These are phyloP conservation scores for Cloeon dipterum DNA, from an alignment of 2,888 invertebrate genomes.

Conservation along the genomic window DNA sequence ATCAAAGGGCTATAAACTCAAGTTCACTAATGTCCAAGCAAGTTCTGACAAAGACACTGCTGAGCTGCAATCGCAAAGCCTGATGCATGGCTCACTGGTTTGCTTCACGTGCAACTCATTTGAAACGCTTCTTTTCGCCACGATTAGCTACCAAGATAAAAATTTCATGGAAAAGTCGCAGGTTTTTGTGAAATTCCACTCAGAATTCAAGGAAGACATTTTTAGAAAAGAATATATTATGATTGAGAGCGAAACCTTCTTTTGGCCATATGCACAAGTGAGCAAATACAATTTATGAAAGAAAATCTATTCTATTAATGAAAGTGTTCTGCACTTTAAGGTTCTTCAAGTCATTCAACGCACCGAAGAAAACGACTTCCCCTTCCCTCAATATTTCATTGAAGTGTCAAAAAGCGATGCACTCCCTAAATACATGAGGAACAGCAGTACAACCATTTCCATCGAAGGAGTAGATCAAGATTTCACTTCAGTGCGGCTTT, in stretches of 20 bases:
- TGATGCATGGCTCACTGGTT: conserved; percentile 48
- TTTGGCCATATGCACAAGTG: conserved; percentile 63
- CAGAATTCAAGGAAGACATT: conserved; percentile 15
- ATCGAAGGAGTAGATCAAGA: too few species aligned
- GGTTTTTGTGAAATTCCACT: conserved; percentile 26
- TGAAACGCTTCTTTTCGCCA: conserved; percentile 39
- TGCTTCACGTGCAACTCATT: conserved; percentile 49
- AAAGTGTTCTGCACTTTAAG: too few species aligned
- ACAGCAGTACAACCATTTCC: too few species aligned
- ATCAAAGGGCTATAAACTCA: conserved; percentile 16
- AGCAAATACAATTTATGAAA: too few species aligned
- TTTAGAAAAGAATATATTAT: too few species aligned
- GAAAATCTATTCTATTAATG: too few species aligned
- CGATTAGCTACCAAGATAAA: conserved; percentile 30
- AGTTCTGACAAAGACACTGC: conserved; percentile 13
- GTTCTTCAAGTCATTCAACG: too few species aligned
- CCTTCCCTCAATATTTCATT: conserved; percentile 44
- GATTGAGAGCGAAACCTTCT: conserved; percentile 57
- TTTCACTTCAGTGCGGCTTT: too few species aligned
- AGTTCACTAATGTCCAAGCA: conserved; percentile 7
- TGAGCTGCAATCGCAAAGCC: conserved; percentile 28
- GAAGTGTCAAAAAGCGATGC: conserved; percentile 18
- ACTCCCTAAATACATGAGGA: conserved; percentile 18
- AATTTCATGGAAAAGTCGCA: conserved; percentile 21
- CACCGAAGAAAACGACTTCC: too few species aligned